Conservation (phyloP, 1,140 invertebrate species). For the Leptinotarsa defecta region DNA sequence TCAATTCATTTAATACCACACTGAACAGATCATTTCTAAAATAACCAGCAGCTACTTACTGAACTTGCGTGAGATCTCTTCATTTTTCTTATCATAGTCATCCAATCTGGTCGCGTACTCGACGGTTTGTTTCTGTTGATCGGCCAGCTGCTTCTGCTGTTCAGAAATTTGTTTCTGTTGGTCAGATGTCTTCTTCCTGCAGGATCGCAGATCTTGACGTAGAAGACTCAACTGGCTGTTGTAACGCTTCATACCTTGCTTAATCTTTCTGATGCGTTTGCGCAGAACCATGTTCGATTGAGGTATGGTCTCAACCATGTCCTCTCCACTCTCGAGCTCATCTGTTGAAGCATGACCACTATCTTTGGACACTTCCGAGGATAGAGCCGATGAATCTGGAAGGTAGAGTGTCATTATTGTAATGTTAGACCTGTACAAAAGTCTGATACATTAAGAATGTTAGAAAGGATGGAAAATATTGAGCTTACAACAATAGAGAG, state of each 20-base stretch:
- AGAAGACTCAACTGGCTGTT: constrained; percentile 77
- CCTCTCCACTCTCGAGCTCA: constrained; percentile 55
- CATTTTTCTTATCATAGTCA: constrained; percentile 88
- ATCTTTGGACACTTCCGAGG: constrained; percentile 53
- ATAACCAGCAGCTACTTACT: constrained; percentile 55
- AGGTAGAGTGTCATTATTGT: no score
- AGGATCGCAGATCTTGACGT: constrained; percentile 74
- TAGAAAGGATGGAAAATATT: no score
- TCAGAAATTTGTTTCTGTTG: constrained; percentile 83
- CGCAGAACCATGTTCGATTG: constrained; percentile 83
- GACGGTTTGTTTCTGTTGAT: constrained; percentile 75
- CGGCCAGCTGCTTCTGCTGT: constrained; percentile 76
- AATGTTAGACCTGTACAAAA: no score
- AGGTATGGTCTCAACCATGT: constrained; percentile 66
- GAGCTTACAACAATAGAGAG: no score
- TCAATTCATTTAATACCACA: no score
- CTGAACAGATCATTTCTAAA: no score
- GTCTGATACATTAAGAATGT: no score
- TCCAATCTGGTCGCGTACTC: constrained; percentile 81
- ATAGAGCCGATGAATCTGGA: constrained; percentile 57
- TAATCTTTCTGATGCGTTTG: constrained; percentile 83
- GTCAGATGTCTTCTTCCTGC: constrained; percentile 78
- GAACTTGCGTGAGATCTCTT: constrained; percentile 85
- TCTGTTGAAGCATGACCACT: constrained; percentile 57
- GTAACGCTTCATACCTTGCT: constrained; percentile 86